Evolutionary conservation across 2,113 vertebrate species (phyloP).

Genomic region (Laticauda colubrina): DNA sequence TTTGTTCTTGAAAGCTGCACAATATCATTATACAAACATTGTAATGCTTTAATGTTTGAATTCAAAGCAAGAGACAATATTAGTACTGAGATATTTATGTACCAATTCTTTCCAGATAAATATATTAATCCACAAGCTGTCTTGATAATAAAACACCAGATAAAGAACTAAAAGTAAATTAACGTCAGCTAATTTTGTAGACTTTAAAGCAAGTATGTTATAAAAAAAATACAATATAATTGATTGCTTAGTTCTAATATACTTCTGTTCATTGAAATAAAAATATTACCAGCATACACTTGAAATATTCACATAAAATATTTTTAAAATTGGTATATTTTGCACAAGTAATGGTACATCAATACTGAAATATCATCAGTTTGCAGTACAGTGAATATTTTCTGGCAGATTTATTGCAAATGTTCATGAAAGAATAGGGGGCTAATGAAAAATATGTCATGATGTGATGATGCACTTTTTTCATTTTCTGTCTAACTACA

Average conservation of each 20-base stretch:
- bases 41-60: constrained; percentile 18
- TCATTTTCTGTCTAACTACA: background rate
- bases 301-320: background rate
- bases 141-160: background rate
- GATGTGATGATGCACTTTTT: background rate
- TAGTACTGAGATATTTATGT: background rate
- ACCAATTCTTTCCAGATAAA: background rate
- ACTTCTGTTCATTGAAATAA: background rate
- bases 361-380: background rate
- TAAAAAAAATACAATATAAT: background rate
- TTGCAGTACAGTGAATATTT: background rate
- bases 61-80: background rate
- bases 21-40: background rate
- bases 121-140: background rate
- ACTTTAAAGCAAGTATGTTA: background rate
- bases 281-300: background rate
- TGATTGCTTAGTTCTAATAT: background rate
- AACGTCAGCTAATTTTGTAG: background rate
- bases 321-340: background rate
- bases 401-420: background rate
- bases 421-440: background rate
- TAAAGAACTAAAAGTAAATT: background rate
- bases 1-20: background rate
- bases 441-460: background rate
- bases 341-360: background rate